A percentile compares a stretch with the other conserved stretches of the same genome.
These are phyloP conservation scores for Sclerodermus sp. DNA, from an alignment of 2,888 invertebrate species.

Conservation along the genomic window DNA sequence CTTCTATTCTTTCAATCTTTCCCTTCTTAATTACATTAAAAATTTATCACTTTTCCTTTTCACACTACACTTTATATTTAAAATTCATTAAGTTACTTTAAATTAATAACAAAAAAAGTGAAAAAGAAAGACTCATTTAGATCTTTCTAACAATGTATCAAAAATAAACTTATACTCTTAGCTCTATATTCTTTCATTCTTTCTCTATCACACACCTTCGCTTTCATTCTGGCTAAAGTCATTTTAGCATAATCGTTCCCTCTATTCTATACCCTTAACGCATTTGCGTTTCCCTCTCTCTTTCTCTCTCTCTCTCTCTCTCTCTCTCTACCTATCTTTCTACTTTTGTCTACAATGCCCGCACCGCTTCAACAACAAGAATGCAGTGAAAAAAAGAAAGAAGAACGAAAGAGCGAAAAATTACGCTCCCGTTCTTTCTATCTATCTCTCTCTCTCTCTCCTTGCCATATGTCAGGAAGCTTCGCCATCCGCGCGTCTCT, in stretches of 20 bases:
- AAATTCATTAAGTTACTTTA: constrained; percentile 54
- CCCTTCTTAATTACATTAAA: constrained; percentile 37
- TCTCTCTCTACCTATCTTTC: constrained; percentile 22
- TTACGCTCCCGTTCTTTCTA: constrained; percentile 12
- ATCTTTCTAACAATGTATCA: constrained; percentile 57
- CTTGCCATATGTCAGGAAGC: no score
- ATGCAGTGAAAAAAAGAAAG: constrained; percentile 18
- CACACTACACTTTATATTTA: constrained; percentile 43
- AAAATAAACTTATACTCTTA: constrained; percentile 56
- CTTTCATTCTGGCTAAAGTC: no score
- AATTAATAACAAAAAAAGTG: constrained; percentile 53
- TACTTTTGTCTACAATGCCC: constrained; percentile 21
- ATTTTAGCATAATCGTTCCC: no score
- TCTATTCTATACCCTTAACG: no score
- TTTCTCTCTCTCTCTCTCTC: constrained; percentile 20
- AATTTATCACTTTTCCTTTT: constrained; percentile 33
- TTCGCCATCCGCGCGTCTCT: constrained; percentile 9
- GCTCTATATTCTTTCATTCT: constrained; percentile 23
- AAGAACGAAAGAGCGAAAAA: constrained; percentile 8
- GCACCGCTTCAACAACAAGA: constrained; percentile 9
- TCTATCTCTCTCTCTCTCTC: constrained; percentile 9
- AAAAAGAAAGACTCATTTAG: constrained; percentile 51
- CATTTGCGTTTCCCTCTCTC: no score
- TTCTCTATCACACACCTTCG: constrained; percentile 15
- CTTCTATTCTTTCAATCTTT: constrained; percentile 17